Conservation (phyloP, 2,797 vertebrate genomes). For the Premnoplex brunnescens region DNA sequence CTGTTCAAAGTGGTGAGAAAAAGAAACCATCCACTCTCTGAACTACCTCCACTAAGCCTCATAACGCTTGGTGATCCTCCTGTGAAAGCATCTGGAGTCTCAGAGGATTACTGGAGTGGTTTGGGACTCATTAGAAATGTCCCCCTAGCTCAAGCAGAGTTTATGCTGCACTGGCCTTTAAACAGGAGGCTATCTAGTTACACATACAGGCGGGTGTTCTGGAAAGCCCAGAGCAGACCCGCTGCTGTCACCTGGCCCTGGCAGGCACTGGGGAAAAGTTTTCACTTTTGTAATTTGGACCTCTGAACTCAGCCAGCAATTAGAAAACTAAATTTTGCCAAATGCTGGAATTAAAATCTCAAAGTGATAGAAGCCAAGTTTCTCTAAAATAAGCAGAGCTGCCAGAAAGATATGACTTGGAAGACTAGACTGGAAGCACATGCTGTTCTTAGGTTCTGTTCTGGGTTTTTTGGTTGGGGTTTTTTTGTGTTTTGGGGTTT, state of each 20-base stretch:
- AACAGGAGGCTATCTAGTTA: not conserved
- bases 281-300: not conserved
- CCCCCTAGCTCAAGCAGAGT: not conserved
- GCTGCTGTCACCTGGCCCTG: not conserved
- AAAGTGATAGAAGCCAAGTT: not conserved
- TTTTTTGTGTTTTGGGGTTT: fast-evolving
- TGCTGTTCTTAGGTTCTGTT: not conserved
- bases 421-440: not conserved
- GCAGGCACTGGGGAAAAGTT: not conserved
- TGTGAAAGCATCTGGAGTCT: not conserved
- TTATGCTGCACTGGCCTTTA: not conserved
- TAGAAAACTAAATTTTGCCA: conserved; percentile 29
- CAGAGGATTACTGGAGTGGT: not conserved
- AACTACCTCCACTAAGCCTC: not conserved
- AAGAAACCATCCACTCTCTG: not conserved
- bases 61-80: not conserved
- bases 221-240: not conserved
- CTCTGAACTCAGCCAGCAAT: not conserved
- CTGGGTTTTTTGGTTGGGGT: not conserved
- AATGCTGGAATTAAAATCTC: conserved; percentile 27
- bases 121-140: conserved; percentile 1
- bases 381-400: not conserved
- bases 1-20: not conserved
- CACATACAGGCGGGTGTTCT: not conserved
- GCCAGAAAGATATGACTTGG: not conserved